Base-by-base conservation (phyloP, 2,113 vertebrate species). In the Sinocyclocheilus grahami region DNA sequence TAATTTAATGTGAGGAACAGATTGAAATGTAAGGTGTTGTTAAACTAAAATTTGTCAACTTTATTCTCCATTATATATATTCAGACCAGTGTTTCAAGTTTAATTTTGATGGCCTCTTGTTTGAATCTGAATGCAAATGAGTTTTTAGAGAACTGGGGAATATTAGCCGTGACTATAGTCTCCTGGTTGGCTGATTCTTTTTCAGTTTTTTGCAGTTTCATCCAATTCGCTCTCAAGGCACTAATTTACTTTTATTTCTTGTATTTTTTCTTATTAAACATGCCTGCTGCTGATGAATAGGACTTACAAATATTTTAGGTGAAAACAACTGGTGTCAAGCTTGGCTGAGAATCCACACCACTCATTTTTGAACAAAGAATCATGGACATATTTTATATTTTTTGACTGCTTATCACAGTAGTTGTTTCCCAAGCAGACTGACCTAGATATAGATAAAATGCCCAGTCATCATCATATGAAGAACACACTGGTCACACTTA, bases 371-470 rank as follows among this genome's bases (percentile, higher is more conserved):
- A 85, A 67, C 71, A 78, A 86, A 58, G 33, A 84, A 76, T 75
- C 22, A 60, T 86, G 65, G 65, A 46, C 67, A 77, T 85, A 89
- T 84, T 82, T 76, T 12, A 42, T n/a, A 79, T 75, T 37, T 42
- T 83, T 83, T 80, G 65, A 67, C 76, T 86, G 53, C 75, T 60
- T 16, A n/a, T 55, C 63, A 76, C 69, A 55, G 53, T 20, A 22
- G 46, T 60, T n/a, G 39, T 16, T 55, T 80, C 9, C 27, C 13
- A 77, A 30, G 55, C 78, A 60, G 33, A 24, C 69, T 79, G 39
- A 33, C 71, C 53, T 48, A 84, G 76, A 53, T 78, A 39, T 27
- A 30, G 39, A 72, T 77, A 27, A 51, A 86, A 62, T n/a, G 67
- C 63, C 60, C 46, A 58, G 58, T 37, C 60, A 69, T 51, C 72